Conservation (phyloP, 2,888 invertebrate species). For the Orthonevra nobilis region DNA sequence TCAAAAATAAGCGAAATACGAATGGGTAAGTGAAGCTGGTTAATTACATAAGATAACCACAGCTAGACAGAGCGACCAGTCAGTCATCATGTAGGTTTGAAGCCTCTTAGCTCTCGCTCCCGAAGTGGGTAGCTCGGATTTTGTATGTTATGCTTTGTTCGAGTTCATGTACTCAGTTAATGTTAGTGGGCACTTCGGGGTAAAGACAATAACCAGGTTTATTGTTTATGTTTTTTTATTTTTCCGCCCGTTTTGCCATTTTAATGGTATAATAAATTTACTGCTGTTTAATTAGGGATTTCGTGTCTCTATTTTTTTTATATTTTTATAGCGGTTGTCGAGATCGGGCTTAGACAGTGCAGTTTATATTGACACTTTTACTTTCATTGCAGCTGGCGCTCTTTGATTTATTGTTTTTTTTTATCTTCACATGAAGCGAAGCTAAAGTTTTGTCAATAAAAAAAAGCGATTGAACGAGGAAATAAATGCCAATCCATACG, state of each 20-base stretch:
- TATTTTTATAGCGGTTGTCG: constrained; percentile 9
- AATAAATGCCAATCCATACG: neutral
- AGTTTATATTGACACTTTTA: constrained; percentile 30
- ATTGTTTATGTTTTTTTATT: constrained; percentile 57
- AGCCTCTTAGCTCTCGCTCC: neutral
- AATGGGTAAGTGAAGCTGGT: constrained; percentile 61
- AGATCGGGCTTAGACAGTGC: neutral
- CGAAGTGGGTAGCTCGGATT: neutral
- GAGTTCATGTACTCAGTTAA: constrained; percentile 43
- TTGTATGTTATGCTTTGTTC: constrained; percentile 4
- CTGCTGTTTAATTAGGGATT: constrained; percentile 62
- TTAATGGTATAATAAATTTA: constrained; percentile 63
- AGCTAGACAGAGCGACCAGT: constrained; percentile 22
- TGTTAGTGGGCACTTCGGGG: constrained; percentile 18
- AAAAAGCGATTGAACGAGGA: neutral
- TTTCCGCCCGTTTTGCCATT: constrained; percentile 50
- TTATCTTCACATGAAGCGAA: constrained; percentile 1
- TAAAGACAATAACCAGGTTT: constrained; percentile 60
- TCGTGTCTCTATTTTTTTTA: constrained; percentile 30
- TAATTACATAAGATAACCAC: constrained; percentile 65
- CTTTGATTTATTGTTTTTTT: neutral
- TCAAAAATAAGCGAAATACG: constrained; percentile 20
- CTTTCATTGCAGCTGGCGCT: constrained; percentile 33
- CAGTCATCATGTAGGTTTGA: neutral
- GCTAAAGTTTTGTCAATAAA: too few relatives aligned